Evolutionary conservation across 2,113 vertebrate genomes (phyloP).

Genomic region (Hippocampus comes): DNA sequence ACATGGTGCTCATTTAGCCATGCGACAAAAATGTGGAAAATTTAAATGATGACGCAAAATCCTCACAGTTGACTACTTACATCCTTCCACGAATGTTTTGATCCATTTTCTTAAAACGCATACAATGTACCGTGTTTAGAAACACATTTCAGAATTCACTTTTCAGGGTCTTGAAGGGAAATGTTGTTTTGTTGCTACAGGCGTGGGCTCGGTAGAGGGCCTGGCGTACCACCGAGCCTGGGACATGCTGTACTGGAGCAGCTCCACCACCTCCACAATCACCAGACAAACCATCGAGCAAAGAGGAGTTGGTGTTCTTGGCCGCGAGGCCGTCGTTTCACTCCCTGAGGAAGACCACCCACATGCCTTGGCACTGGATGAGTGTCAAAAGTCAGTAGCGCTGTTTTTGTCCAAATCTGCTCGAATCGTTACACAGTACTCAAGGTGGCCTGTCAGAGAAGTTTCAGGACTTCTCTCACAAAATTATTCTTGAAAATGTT

Average conservation of each 20-base stretch:
- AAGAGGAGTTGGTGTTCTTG: conserved; percentile 76
- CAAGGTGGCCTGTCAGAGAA: background rate
- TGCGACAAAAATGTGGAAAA: no score
- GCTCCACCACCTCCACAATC: conserved; percentile 92
- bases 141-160: background rate
- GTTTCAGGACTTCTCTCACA: background rate
- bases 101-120: background rate
- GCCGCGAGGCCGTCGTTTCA: conserved; percentile 83
- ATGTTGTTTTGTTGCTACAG: conserved; percentile 54
- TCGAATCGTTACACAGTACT: background rate
- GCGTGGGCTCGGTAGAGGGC: conserved; percentile 95
- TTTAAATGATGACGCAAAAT: no score
- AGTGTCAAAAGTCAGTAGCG: conserved; percentile 82
- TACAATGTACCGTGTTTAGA: no score
- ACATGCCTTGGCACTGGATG: conserved; percentile 87
- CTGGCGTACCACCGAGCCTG: conserved; percentile 92
- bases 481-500: no score
- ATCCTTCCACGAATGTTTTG: background rate
- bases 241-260: conserved; percentile 97
- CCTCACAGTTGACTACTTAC: background rate
- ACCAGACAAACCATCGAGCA: conserved; percentile 89
- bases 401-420: background rate
- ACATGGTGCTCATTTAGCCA: no score
- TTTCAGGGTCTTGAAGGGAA: background rate
- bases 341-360: conserved; percentile 97